Evolutionary conservation across 2,797 vertebrate genomes (phyloP), one percentile per base, ranked within the genome.

Genomic region (Danio kyathit): DNA sequence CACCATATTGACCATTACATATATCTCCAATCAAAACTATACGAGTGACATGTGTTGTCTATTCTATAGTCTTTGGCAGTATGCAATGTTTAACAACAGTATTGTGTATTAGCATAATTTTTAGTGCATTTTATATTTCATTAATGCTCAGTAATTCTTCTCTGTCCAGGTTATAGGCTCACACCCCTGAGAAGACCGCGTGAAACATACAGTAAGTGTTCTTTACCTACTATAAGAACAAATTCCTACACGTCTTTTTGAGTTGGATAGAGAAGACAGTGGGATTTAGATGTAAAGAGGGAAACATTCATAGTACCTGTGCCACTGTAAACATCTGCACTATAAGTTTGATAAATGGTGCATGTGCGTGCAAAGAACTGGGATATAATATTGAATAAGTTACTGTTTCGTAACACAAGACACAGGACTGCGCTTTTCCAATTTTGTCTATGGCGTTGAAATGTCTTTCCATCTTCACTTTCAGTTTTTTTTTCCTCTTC

Each of bases 151-250:
- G 11, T 51, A 60, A 61, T 59, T 60, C 54, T 54, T 51, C 17
- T 11, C n/a, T 61, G 14, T 66, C 5, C 52, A 88, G 88, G 72
- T 83, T 79, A 82, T 29, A 49, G 48, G 48, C 83, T 89, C 59
- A 88, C 82, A 80, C 88, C 88, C 14, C 54, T 88, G 63, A 91
- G 87, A 77, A 87, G 70, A 54, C 74, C 65, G 14, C 59, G 12
- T 74, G 77, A 54, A 77, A 72, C 74, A 75, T 38, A 80, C 82
- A 85, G 86, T 89, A 87, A 52, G 10, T 46, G 12, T 44, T 41
- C 44, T 12, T 73, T 74, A 59, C 43, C 19, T 19, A 7, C n/a
- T n/a, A n/a, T 57, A 38, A 8, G n/a, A n/a, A 52, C 14, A 70
- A 70, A 70, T 29, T 29, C 29, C 29, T 29, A 29, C 29, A 29